A percentile compares a stretch with the other conserved stretches of the same genome.
Evolutionary conservation across 1,140 invertebrate genomes (phyloP).

Genomic region (Microvelia longipes): DNA sequence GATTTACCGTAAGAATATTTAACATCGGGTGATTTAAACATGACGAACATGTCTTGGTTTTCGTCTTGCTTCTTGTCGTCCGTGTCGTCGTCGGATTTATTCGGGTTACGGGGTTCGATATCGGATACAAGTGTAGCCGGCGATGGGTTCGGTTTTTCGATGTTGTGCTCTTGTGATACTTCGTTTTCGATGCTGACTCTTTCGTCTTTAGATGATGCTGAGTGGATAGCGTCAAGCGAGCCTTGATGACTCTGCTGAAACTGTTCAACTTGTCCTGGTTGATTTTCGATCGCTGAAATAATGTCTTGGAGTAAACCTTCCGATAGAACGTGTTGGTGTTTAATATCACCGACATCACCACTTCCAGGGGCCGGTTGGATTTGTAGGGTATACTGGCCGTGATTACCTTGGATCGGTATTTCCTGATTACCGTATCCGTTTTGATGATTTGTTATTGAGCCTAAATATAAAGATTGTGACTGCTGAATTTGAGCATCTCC

Average conservation of each 20-base stretch:
- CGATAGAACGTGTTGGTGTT: conserved; percentile 56
- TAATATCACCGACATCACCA: conserved; percentile 33
- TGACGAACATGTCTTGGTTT: conserved; percentile 12
- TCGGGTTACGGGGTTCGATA: conserved; percentile 1
- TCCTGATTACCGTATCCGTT: conserved; percentile 19
- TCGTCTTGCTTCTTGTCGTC: neutral
- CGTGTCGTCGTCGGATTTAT: neutral
- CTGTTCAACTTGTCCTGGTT: conserved; percentile 21
- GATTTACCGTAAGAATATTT: conserved; percentile 16
- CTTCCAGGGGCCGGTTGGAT: conserved; percentile 38
- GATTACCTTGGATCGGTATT: conserved; percentile 42
- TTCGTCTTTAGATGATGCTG: conserved; percentile 6
- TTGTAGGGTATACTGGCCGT: conserved; percentile 51
- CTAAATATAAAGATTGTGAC: conserved; percentile 12
- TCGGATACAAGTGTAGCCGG: neutral
- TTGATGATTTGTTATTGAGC: neutral
- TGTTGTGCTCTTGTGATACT: neutral
- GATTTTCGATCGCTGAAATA: conserved; percentile 52
- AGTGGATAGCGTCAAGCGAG: conserved; percentile 6
- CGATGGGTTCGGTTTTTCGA: conserved; percentile 5
- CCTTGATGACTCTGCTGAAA: conserved; percentile 7
- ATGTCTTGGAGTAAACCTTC: conserved; percentile 63
- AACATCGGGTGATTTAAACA: conserved; percentile 15
- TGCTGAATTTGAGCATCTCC: conserved; percentile 1
- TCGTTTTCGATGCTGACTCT: neutral